Base-by-base conservation (phyloP, 2,113 vertebrate species). In the Etia nguti region DNA sequence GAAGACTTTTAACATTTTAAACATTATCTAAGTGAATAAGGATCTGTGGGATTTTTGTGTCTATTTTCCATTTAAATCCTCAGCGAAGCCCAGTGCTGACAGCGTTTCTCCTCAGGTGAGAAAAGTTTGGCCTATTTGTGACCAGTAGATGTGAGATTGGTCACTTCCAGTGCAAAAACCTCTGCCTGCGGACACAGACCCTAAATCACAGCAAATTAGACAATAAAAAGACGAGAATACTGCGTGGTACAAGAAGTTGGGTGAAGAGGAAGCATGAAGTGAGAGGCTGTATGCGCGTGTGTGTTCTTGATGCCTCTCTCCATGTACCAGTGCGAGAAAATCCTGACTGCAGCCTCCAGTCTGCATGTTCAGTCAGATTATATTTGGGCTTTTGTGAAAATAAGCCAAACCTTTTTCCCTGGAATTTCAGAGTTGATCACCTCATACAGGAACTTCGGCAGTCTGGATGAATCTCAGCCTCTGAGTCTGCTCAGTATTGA, bases 321-420 rank as follows among this genome's bases (percentile, higher is more conserved):
- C 11, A 29, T 46, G 24, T 29, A 48, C 68, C 68, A 48, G 68
- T 48, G 68, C 29, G 68, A 75, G 22, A 48, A 75, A 75, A 24
- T 20, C 41, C 41, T 29, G 41, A 75, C 41, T 48, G 41, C 68
- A 75, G 24, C 68, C 68, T 29, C 68, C 68, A 48, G 68, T 48
- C 68, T 73, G 68, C 41, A 48, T 75, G 68, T 75, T 73, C 22
- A 73, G 68, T 73, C 68, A 73, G 22, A 73, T 73, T 73, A 46
- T 26, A 43, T 73, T 46, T 73, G 68, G 22, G 68, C 68, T 73
- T 73, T 46, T 16, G 41, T 46, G 41, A 18, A 73, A 46, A 46
- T 46, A 73, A 46, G 68, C 68, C 41, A 73, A 73, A 73, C 38
- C 34, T 41, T 73, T 73, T 73, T 3, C 22, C 22, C 41, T 73